A percentile compares a stretch with the other conserved stretches of the same genome.
phyloP scores from a whole-genome alignment of 1,140 invertebrate species.

The Sminthurinus signatus region DNA sequence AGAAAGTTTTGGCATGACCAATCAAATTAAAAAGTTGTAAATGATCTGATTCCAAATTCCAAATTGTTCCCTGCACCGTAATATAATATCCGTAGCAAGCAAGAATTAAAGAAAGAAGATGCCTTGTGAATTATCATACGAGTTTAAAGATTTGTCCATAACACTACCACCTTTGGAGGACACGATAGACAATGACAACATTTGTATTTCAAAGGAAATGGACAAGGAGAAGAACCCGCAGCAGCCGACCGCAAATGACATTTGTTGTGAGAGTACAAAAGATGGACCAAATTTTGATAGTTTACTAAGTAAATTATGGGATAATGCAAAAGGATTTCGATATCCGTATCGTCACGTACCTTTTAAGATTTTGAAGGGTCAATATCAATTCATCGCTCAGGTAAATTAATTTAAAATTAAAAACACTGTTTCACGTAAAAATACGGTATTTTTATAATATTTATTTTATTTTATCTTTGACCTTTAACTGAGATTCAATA shows the following conservation, averaged over 20 bases:
- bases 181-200: no score
- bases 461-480: no score
- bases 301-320: slow-evolving; percentile 27
- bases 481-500: no score
- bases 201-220: no score
- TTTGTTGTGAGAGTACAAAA: not conserved
- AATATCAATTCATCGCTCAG: slow-evolving; percentile 47
- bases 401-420: slow-evolving; percentile 39
- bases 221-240: not conserved
- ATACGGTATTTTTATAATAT: no score
- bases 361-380: slow-evolving; percentile 46
- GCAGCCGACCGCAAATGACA: not conserved
- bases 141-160: not conserved
- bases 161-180: no score
- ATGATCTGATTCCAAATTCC: no score
- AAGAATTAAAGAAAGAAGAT: not conserved
- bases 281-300: slow-evolving; percentile 24
- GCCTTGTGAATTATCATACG: not conserved
- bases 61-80: no score
- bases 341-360: slow-evolving; percentile 29
- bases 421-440: no score
- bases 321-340: slow-evolving; percentile 35
- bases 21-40: no score
- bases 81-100: no score
- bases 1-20: no score